These are phyloP conservation scores for Pangasius mekongensis DNA, from an alignment of 2,797 vertebrate species.

Conservation along the genomic window DNA sequence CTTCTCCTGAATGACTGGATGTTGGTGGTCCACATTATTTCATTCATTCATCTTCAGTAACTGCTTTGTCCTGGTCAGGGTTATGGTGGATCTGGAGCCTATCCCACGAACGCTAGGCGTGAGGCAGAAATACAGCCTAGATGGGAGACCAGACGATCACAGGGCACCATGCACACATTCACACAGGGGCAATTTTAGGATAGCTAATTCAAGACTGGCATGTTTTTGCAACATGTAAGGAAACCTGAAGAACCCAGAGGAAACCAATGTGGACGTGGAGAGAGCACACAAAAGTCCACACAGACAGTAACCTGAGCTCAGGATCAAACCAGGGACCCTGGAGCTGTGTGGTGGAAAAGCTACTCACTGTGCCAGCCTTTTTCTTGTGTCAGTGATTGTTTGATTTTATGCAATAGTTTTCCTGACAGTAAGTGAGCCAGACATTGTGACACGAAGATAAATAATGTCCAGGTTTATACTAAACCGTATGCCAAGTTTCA, in stretches of 20 bases:
- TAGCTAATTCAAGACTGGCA: background rate
- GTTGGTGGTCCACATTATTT: background rate
- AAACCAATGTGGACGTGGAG: background rate
- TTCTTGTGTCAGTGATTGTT: constrained; percentile 9
- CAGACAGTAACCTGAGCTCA: background rate
- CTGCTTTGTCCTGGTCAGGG: background rate
- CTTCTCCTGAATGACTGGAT: background rate
- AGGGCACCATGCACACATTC: background rate
- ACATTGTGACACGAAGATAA: constrained; percentile 7
- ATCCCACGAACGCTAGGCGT: background rate
- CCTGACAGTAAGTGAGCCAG: constrained; percentile 7
- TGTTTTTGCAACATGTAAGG: background rate
- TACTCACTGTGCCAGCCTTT: background rate
- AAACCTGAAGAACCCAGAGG: background rate
- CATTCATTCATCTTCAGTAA: background rate
- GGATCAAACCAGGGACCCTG: background rate
- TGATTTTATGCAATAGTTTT: background rate
- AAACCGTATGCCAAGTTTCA: background rate
- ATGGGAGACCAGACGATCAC: no score
- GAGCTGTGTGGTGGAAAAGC: background rate
- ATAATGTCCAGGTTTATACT: background rate
- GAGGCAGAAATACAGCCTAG: background rate
- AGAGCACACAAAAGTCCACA: background rate
- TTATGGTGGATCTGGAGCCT: background rate
- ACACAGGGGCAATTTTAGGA: background rate